Base-by-base conservation (phyloP, 2,888 invertebrate genomes). In the Rhingia rostrata region DNA sequence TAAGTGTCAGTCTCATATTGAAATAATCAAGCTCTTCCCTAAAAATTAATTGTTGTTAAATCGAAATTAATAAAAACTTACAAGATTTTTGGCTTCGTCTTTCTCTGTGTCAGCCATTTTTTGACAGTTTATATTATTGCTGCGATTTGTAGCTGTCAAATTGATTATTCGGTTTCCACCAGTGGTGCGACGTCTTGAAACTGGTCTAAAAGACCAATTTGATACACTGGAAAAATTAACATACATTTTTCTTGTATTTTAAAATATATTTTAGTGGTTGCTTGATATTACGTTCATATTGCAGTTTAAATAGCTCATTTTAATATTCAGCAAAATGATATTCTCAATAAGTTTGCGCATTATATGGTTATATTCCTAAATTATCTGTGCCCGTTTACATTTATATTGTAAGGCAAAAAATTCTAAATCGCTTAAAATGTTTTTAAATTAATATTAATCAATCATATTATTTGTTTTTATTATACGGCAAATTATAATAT, bases 51-150 rank as follows among this genome's bases (percentile, higher is more conserved):
- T 22, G 22, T 22, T 22, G 22, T 33, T n/a, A 22, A n/a, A 45
- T 22, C 45, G 10, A 10, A 69, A 45, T n/a, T 9, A 43, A 47
- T 49, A 66, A 73, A 73, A 79, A 86, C 78, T 87, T 86, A 90
- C 90, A 88, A 90, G 87, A 88, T 90, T 91, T 63, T 88, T 89
- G 53, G 96, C 95, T 92, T 96, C 96, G 93, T 96, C 96, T 92
- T 95, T 96, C 92, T 96, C 96, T 92, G 94, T 94, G 92, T 96
- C 96, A 88, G 94, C 93, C 94, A 94, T 94, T 77, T 85, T 72
- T 70, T 78, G 78, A 70, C 78, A 77, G 37, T 53, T 70, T 32
- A 37, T 47, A 47, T 30, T 67, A 63, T 64, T 41, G 22, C 22
- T 22, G 33, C 32, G 69, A 74, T 61, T 75, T 54, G 45, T 47